Evolutionary conservation across 2,888 invertebrate genomes (phyloP), one percentile per base, ranked within the genome.

Genomic region (Parnassius orleans): DNA sequence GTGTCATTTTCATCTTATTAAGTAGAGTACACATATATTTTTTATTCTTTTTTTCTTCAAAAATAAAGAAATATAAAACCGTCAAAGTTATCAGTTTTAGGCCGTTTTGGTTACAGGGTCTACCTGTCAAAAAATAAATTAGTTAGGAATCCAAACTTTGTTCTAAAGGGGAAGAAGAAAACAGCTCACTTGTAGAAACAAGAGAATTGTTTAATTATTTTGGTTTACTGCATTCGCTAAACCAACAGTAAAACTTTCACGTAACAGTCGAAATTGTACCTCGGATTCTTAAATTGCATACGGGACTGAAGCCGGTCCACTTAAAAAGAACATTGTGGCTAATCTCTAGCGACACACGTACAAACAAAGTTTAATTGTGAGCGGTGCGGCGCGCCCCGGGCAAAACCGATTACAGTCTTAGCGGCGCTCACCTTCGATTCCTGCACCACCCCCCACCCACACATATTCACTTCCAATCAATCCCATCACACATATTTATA

Each of bases 391-490:
- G 67, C 66, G 72, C 87, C 86, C 83, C 83, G 80, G 81, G 89
- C 86, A 87, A 90, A 90, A 90, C 87, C 89, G 91, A 91, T 91
- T 91, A 90, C 89, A 89, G 90, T 90, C 91, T 91, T 91, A 90
- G 86, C 85, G 76, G 76, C 77, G 80, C 84, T 90, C 89, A 91
- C 91, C 90, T 91, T 90, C 89, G 89, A 88, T 88, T 84, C 86
- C 84, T 80, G 78, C 69, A 68, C 51, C 68, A 57, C 63, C 63
- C 68, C 69, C 75, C 78, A 78, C 79, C 83, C 85, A 84, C 81
- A 86, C 85, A 87, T 84, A 89, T 90, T 90, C 91, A 87, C 88
- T 91, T 90, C 90, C 92, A 91, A 92, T 92, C 92, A 92, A 92
- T 90, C 88, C 81, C 72, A 78, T 83, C 81, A 72, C 87, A 89